A percentile compares a stretch with the other conserved stretches of the same genome.
These are phyloP conservation scores for Furnarius figulus DNA, from an alignment of 2,113 vertebrate species.

Conservation along the genomic window DNA sequence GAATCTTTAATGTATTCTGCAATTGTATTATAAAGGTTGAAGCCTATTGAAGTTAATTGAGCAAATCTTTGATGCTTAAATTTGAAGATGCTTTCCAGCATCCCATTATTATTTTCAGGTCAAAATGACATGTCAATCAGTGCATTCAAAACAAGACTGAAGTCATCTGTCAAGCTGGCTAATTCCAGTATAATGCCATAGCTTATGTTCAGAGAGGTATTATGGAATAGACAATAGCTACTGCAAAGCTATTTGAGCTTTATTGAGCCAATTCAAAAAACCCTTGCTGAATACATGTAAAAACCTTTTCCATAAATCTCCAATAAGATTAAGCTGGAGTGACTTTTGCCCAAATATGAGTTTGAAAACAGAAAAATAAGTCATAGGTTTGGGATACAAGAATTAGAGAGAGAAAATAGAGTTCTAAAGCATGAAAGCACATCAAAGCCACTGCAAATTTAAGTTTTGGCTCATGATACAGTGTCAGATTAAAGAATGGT, in stretches of 20 bases:
- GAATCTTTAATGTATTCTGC: not conserved
- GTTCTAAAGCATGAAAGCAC: not conserved
- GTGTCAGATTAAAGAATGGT: not conserved
- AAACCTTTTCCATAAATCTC: not conserved
- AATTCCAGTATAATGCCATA: not conserved
- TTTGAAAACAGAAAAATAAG: not conserved
- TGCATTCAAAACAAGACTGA: not conserved
- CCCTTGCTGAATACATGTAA: not conserved
- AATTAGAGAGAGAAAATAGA: not conserved
- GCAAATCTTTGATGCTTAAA: not conserved
- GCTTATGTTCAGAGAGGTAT: not conserved
- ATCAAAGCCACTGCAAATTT: not conserved
- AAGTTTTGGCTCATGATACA: not conserved
- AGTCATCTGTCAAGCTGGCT: not conserved
- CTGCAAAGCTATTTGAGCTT: not conserved
- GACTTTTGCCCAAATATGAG: not conserved
- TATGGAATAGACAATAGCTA: conserved; percentile 5
- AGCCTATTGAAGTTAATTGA: not conserved
- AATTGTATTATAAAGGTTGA: not conserved
- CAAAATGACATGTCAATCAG: not conserved
- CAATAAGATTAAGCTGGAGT: not conserved
- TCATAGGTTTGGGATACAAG: not conserved
- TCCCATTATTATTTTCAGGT: not conserved
- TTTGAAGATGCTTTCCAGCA: not conserved
- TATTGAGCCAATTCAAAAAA: not conserved